Evolutionary conservation across 1,140 invertebrate species (phyloP).

Genomic region (Arion vulgaris): DNA sequence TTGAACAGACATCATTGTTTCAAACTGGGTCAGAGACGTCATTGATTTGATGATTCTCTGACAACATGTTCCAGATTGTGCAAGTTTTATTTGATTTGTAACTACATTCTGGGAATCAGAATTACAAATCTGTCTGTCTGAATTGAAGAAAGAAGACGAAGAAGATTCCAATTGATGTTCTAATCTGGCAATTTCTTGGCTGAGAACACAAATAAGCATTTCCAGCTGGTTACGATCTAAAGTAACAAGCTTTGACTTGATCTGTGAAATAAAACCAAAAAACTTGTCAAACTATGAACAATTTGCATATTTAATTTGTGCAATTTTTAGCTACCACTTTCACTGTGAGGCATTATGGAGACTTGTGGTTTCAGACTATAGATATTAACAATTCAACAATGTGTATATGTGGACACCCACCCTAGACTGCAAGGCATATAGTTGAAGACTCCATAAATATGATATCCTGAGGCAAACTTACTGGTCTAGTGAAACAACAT

Average conservation of each 20-base stretch:
- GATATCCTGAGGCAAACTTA: no score
- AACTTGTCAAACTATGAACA: no score
- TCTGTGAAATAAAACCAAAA: background rate
- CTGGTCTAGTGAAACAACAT: no score
- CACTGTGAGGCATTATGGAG: no score
- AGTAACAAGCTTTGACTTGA: background rate
- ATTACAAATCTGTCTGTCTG: background rate
- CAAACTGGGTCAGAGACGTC: background rate
- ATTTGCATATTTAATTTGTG: no score
- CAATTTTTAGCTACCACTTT: no score
- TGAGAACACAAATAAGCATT: constrained; percentile 1
- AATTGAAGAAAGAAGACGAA: background rate
- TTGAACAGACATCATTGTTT: background rate
- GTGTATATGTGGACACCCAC: no score
- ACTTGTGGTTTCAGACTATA: no score
- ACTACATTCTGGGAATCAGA: background rate
- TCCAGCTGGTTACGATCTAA: constrained; percentile 10
- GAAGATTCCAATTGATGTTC: background rate
- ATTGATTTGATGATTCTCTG: background rate
- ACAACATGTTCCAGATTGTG: background rate
- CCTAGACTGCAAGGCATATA: no score
- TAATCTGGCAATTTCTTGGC: constrained; percentile 9
- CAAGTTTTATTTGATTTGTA: background rate
- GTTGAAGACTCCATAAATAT: no score
- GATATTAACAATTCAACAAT: no score